phyloP scores from a whole-genome alignment of 2,888 invertebrate species.

The Rosalia funebris region DNA sequence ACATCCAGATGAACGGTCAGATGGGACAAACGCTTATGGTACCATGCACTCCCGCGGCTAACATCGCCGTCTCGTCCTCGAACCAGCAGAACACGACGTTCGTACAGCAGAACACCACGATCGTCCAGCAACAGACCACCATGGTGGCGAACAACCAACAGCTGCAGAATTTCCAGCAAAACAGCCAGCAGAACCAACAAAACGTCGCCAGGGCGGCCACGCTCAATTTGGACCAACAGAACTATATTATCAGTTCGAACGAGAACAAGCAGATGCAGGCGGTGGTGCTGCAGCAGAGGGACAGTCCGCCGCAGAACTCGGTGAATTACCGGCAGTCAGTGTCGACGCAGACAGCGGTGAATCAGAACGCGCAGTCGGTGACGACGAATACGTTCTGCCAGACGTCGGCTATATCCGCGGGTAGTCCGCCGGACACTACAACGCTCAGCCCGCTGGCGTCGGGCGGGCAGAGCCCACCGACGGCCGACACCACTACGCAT shows the following conservation, averaged over 20 bases:
- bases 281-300: constrained; percentile 44
- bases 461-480: constrained; percentile 63
- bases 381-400: constrained; percentile 64
- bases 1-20: constrained; percentile 73
- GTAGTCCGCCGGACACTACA: constrained; percentile 85
- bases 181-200: constrained; percentile 37
- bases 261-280: constrained; percentile 58
- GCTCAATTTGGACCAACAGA: constrained; percentile 71
- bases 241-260: constrained; percentile 66
- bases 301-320: constrained; percentile 52
- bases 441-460: constrained; percentile 82
- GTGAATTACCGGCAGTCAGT: constrained; percentile 71
- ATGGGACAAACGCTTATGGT: constrained; percentile 79
- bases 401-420: constrained; percentile 63
- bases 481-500: constrained; percentile 64
- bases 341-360: constrained; percentile 78
- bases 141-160: constrained; percentile 77
- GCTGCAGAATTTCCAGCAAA: constrained; percentile 58
- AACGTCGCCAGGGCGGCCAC: constrained; percentile 57
- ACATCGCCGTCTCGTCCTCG: constrained; percentile 66
- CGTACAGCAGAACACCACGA: constrained; percentile 87
- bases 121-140: constrained; percentile 84
- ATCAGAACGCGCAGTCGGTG: constrained; percentile 64
- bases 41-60: constrained; percentile 72
- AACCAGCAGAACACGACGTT: constrained; percentile 76